Conservation (phyloP, 2,797 vertebrate genomes). For the Pseudomugil tenellus region DNA sequence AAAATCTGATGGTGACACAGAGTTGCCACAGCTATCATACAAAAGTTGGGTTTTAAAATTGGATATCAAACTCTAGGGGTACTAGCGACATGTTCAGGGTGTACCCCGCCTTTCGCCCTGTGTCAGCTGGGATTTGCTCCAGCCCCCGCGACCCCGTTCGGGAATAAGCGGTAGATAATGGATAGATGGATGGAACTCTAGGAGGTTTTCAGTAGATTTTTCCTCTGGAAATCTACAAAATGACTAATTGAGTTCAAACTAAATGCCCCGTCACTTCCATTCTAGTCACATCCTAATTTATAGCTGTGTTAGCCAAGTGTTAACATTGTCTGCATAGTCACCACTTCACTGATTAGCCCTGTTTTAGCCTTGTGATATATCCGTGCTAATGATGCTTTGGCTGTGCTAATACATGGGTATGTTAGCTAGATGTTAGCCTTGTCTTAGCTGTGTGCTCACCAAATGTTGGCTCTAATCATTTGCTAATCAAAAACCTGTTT, state of each 20-base stretch:
- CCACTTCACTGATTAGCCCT: slow-evolving; percentile 5
- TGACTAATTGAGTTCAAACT: background rate
- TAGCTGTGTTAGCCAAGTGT: slow-evolving; percentile 2
- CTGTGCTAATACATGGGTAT: slow-evolving; percentile 15
- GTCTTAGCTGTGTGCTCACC: slow-evolving; percentile 13
- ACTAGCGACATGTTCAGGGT: too few species aligned
- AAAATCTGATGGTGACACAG: too few species aligned
- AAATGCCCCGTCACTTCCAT: background rate
- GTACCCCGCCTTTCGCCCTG: too few species aligned
- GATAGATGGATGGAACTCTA: too few species aligned
- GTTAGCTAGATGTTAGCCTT: background rate
- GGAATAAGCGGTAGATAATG: too few species aligned
- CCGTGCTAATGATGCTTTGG: slow-evolving; percentile 7
- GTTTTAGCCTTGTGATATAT: slow-evolving; percentile 9
- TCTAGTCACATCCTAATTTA: slow-evolving; percentile 7
- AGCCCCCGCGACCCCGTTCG: too few species aligned
- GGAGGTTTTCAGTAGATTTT: background rate
- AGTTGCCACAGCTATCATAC: too few species aligned
- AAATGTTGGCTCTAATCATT: background rate
- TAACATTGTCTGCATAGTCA: background rate
- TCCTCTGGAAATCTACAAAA: background rate
- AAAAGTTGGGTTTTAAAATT: background rate
- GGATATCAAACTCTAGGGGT: too few species aligned
- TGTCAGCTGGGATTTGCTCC: too few species aligned
- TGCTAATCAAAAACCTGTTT: slow-evolving; percentile 6